Evolutionary conservation across 2,888 invertebrate genomes (phyloP), one percentile per base, ranked within the genome.

Genomic region (Idaea dimidiata): DNA sequence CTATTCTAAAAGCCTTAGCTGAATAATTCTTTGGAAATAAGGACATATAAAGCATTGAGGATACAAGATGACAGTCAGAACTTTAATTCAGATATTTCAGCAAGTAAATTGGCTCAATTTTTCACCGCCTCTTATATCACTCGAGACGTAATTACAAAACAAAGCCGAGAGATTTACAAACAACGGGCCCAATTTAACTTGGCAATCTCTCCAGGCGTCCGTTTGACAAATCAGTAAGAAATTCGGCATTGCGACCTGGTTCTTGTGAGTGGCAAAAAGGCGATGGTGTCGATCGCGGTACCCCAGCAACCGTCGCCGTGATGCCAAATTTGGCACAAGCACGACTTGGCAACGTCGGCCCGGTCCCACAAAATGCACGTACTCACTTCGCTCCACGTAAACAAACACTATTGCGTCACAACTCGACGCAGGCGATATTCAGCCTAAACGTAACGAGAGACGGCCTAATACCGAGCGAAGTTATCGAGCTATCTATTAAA

Each of bases 391-490:
- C 78, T 79, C 79, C 80, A 81, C 80, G 89, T 88, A 89, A 90
- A 89, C 89, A 90, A 87, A 89, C 82, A 79, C 73, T 74, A 81
- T 89, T 91, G 85, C 89, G 89, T 89, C 90, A 91, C 78, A 70
- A 18, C 55, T 63, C 60, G 65, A 65, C 72, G 70, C 79, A 73
- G 62, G 72, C 79, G 59, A 86, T 82, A 82, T 67, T 75, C 72
- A 64, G 79, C 84, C 80, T 76, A 80, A 83, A 70, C 59, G 16
- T 60, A 32, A 57, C 43, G 54, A 0, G 17, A 63, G 72, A 84
- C 66, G 79, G 82, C 71, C 63, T 67, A 72, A 70, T 76, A 60
- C 62, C 6, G 59, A 78, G 74, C 56, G 68, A 24, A 24, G 24
- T 24, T 24, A 3, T 5, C 5, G 24, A 62, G 63, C 60, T 62